Evolutionary conservation across 2,888 invertebrate species (phyloP).

Genomic region (Brachyptera putata): DNA sequence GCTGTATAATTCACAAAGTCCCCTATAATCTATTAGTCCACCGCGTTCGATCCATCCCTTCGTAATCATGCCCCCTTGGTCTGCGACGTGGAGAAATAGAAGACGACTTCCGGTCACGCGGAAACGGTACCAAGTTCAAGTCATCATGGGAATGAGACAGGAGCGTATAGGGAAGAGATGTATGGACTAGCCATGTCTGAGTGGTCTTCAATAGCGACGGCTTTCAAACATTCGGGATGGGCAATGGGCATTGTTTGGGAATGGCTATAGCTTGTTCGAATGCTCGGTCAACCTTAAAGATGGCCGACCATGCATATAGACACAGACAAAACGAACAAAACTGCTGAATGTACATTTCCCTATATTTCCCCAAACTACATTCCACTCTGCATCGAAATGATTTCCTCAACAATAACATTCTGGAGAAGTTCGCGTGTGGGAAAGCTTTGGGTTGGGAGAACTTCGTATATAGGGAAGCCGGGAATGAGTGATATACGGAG

Average conservation of each 20-base stretch:
- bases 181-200: constrained; percentile 3
- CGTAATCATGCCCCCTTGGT: neutral
- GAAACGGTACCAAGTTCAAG: neutral
- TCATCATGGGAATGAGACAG: constrained; percentile 1
- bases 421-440: no score
- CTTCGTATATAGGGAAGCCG: no score
- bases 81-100: neutral
- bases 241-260: constrained; percentile 7
- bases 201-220: constrained; percentile 8
- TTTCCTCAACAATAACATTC: neutral
- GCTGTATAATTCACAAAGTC: constrained; percentile 1
- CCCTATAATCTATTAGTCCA: constrained; percentile 11
- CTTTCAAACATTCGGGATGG: neutral
- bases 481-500: no score
- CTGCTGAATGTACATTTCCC: neutral
- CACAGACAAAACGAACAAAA: no score
- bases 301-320: no score
- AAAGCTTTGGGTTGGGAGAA: no score
- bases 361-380: neutral
- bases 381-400: neutral
- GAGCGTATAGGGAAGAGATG: neutral
- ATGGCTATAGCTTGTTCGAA: neutral
- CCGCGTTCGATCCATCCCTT: constrained; percentile 16
- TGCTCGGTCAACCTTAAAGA: neutral
- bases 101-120: neutral